Percentiles rank a stretch among this genome's conserved stretches.
These are phyloP conservation scores for Rhynchophorus ferrugineus DNA, from an alignment of 1,140 invertebrate species.

Conservation along the genomic window DNA sequence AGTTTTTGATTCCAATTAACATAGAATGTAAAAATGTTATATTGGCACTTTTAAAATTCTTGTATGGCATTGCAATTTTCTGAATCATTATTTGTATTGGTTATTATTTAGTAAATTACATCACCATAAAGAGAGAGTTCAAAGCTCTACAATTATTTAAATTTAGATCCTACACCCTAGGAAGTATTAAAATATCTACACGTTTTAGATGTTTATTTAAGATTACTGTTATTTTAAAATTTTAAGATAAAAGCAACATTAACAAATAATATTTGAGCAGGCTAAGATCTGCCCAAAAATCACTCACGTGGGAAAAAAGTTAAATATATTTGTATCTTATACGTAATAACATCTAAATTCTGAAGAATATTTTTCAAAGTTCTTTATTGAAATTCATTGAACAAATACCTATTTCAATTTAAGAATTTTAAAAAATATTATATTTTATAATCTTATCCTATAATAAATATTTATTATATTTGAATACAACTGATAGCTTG, in stretches of 20 bases:
- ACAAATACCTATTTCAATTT: not conserved
- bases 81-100: too few species aligned
- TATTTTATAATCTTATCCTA: not conserved
- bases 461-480: not conserved
- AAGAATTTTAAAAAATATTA: not conserved
- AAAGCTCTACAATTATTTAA: conserved; percentile 3
- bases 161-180: conserved; percentile 6
- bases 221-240: conserved; percentile 1
- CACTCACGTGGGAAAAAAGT: conserved; percentile 10
- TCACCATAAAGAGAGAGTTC: not conserved
- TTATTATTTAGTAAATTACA: not conserved
- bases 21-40: conserved; percentile 5
- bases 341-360: not conserved
- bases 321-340: not conserved
- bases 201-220: not conserved
- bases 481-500: not conserved
- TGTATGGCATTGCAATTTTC: not conserved
- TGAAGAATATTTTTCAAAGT: not conserved
- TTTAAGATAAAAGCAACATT: conserved; percentile 14
- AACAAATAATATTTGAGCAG: not conserved
- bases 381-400: not conserved
- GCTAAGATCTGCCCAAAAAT: not conserved
- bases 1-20: not conserved
- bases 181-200: conserved; percentile 10
- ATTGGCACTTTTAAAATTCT: conserved; percentile 11